These are phyloP conservation scores for Pterostichus madidus DNA, from an alignment of 2,888 invertebrate species.

Conservation along the genomic window DNA sequence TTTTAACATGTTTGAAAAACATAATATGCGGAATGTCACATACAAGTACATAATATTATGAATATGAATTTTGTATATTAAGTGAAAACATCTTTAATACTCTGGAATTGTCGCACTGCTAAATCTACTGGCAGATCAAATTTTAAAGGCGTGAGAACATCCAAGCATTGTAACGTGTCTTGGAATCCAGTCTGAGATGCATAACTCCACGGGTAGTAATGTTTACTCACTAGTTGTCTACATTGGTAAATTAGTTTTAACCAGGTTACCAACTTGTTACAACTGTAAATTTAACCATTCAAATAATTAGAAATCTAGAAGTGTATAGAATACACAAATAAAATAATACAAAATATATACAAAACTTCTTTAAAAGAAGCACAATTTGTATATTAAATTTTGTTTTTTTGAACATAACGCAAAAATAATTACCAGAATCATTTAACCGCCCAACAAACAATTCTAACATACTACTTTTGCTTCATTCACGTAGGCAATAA, in stretches of 20 bases:
- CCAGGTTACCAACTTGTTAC: conserved; percentile 96
- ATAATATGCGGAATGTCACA: conserved; percentile 17
- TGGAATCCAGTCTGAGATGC: conserved; percentile 97
- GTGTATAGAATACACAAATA: conserved; percentile 51
- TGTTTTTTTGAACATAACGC: too few relatives aligned
- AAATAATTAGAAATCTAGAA: conserved; percentile 56
- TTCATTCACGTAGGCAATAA: too few relatives aligned
- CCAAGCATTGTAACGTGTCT: conserved; percentile 94
- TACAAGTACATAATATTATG: conserved; percentile 40
- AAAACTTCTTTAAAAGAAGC: too few relatives aligned
- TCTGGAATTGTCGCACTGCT: conserved; percentile 97
- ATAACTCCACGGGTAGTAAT: conserved; percentile 96
- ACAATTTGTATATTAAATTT: too few relatives aligned
- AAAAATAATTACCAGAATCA: too few relatives aligned
- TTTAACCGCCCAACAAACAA: too few relatives aligned
- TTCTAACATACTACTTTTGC: too few relatives aligned
- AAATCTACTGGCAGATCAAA: conserved; percentile 98
- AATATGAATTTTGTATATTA: conserved; percentile 75
- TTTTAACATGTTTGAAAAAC: conserved; percentile 12
- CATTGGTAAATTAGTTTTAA: conserved; percentile 94
- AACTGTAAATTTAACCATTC: conserved; percentile 78
- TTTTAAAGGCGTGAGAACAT: conserved; percentile 89
- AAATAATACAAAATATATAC: conserved; percentile 30
- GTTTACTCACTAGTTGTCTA: conserved; percentile 87
- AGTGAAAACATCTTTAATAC: conserved; percentile 97